A percentile compares a stretch with the other conserved stretches of the same genome.
Conservation (phyloP, 2,888 invertebrate genomes). For the Agelastica alni region DNA sequence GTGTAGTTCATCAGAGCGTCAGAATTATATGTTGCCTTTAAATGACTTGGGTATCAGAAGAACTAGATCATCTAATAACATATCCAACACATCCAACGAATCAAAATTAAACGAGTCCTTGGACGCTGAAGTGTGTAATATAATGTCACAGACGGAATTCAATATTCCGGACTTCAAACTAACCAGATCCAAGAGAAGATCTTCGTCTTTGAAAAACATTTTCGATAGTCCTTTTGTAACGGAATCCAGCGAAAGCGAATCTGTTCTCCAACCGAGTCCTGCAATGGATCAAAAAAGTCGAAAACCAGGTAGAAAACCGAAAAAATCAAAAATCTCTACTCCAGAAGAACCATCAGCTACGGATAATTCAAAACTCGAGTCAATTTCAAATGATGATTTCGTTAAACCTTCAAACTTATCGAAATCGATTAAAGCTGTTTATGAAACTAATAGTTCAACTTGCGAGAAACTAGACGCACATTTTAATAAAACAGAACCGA, state of each 20-base stretch:
- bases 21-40: not conserved
- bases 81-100: conserved; percentile 6
- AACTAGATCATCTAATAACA: conserved; percentile 9
- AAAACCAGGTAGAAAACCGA: not conserved
- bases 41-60: not conserved
- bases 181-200: not conserved
- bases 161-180: not conserved
- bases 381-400: not conserved
- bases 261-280: not conserved
- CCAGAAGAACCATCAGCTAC: conserved; percentile 5
- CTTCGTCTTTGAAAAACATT: conserved; percentile 1
- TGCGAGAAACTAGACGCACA: no score
- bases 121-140: conserved; percentile 11
- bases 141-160: not conserved
- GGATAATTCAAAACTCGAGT: not conserved
- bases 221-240: not conserved
- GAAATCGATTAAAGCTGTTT: no score
- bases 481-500: no score
- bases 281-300: not conserved
- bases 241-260: conserved; percentile 2
- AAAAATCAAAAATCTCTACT: not conserved
- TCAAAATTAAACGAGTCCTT: conserved; percentile 8
- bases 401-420: not conserved
- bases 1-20: not conserved
- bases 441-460: no score